These are phyloP conservation scores for Stegostoma tigrinum DNA, from an alignment of 2,113 vertebrate species.

Conservation along the genomic window DNA sequence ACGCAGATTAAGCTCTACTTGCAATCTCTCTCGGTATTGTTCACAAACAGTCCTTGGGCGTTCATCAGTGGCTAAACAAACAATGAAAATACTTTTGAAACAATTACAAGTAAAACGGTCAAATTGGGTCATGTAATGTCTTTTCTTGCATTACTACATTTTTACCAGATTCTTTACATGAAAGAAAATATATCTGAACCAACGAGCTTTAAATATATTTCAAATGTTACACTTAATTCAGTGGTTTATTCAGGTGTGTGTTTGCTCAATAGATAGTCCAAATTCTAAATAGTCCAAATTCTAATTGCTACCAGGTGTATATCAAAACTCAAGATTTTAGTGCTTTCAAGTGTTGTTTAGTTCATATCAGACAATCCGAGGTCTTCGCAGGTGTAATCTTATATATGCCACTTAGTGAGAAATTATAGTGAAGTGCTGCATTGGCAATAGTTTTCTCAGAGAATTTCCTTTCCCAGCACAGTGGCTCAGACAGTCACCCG, in stretches of 20 bases:
- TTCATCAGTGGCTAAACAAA: background rate
- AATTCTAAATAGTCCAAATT: background rate
- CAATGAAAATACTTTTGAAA: background rate
- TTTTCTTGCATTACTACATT: background rate
- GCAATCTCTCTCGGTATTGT: conserved; percentile 53
- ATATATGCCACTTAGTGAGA: background rate
- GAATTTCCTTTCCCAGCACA: background rate
- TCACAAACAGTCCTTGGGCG: conserved; percentile 57
- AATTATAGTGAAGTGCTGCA: background rate
- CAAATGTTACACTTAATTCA: background rate
- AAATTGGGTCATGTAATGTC: background rate
- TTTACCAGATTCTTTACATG: background rate
- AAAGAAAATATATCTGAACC: background rate
- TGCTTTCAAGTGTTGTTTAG: background rate
- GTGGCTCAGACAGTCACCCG: too few species aligned
- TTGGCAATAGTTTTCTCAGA: background rate
- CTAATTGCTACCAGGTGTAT: background rate
- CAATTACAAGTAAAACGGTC: background rate
- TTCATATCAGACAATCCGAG: background rate
- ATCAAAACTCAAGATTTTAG: background rate
- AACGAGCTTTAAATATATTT: background rate
- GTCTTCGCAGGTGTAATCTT: background rate
- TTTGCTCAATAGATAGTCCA: too few species aligned
- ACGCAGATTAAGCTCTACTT: conserved; percentile 41
- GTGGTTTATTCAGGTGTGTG: too few species aligned